Evolutionary conservation across 2,113 vertebrate species (phyloP).

Genomic region (Trichomycterus rosablanca): DNA sequence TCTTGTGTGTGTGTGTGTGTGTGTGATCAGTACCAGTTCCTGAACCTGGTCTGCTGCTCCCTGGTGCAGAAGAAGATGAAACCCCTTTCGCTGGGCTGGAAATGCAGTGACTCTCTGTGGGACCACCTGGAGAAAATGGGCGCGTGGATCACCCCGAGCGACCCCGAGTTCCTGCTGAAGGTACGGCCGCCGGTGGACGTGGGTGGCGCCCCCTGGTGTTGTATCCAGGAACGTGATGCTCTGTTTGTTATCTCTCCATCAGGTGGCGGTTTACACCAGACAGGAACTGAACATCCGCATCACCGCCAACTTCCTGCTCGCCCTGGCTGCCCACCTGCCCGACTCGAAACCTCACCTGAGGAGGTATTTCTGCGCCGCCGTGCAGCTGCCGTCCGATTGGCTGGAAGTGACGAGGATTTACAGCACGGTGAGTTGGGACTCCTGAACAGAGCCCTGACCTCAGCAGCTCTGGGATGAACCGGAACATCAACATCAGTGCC

Average conservation of each 20-base stretch:
- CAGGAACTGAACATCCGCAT: slow-evolving; percentile 83
- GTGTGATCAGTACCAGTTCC: slow-evolving; percentile 65
- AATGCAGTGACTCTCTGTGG: slow-evolving; percentile 42
- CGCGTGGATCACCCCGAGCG: slow-evolving; percentile 60
- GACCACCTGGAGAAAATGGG: slow-evolving; percentile 57
- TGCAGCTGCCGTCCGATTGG: slow-evolving; percentile 86
- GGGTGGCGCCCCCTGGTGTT: background rate
- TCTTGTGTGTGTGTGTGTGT: slow-evolving; percentile 3
- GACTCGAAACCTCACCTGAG: slow-evolving; percentile 72
- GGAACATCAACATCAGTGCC: too few species aligned
- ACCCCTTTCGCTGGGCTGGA: slow-evolving; percentile 56
- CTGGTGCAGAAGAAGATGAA: slow-evolving; percentile 56
- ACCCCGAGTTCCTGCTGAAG: slow-evolving; percentile 85
- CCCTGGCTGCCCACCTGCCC: slow-evolving; percentile 68
- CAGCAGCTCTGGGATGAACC: too few species aligned
- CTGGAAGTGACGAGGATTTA: slow-evolving; percentile 77
- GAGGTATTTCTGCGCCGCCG: slow-evolving; percentile 74
- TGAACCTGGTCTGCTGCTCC: slow-evolving; percentile 72
- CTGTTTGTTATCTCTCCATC: slow-evolving; percentile 13
- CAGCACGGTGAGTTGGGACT: slow-evolving; percentile 61
- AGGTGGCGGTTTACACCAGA: slow-evolving; percentile 82
- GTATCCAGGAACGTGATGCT: too few species aligned
- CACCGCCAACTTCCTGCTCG: slow-evolving; percentile 78
- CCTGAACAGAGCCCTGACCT: too few species aligned
- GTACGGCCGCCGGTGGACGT: slow-evolving; percentile 49